phyloP scores from a whole-genome alignment of 1,140 invertebrate genomes.

The Pseudoatta argentina region DNA sequence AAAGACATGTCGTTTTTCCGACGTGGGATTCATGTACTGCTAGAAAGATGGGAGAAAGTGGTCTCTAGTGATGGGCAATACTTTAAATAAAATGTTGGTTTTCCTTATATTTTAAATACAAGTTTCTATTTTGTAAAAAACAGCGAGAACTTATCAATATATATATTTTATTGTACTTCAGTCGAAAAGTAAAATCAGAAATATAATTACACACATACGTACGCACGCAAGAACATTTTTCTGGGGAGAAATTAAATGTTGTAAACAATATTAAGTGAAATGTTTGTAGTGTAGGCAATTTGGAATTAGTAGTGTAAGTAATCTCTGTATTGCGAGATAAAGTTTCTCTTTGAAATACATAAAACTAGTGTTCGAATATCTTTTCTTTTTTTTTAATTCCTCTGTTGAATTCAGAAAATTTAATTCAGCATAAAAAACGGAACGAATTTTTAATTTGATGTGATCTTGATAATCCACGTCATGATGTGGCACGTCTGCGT shows the following conservation, averaged over 20 bases:
- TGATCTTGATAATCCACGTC: neutral
- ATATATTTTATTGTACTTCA: no score
- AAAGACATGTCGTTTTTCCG: no score
- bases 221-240: neutral
- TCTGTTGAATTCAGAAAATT: neutral
- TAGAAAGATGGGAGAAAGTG: no score
- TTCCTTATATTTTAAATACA: no score
- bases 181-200: slow-evolving; percentile 1
- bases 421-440: neutral
- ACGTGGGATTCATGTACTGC: no score
- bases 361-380: neutral
- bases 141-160: no score
- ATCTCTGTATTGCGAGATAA: neutral
- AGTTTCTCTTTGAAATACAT: neutral
- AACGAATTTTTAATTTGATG: neutral
- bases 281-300: no score
- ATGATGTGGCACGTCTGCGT: neutral
- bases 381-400: neutral
- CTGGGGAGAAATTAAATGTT: neutral
- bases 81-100: no score
- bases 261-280: neutral
- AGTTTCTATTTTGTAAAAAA: no score
- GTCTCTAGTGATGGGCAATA: no score
- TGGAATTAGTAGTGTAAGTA: neutral
- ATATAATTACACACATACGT: no score